Base-by-base conservation (phyloP, 2,888 invertebrate species). In the Nephrotoma flavescens region DNA sequence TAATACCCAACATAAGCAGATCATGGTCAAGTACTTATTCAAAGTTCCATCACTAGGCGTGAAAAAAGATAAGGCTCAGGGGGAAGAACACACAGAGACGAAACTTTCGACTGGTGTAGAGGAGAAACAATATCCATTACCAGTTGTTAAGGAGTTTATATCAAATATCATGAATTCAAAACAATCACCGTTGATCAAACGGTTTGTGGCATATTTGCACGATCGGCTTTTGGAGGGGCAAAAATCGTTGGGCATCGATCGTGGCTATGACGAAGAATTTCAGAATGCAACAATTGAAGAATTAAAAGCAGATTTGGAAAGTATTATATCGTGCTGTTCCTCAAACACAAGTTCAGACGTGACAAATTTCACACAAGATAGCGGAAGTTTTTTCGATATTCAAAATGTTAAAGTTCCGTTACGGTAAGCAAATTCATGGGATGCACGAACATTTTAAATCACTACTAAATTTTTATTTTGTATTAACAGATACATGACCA, bases 311-410 rank as follows among this genome's bases (percentile, higher is more conserved):
- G 91, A 91, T 83, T 87, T 91, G 0, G 89, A 89, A 83, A 91
- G 91, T 87, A 91, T 91, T n/a, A 90, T 91, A 87, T 89, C 90
- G 6, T 91, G 91, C 86, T 88, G 91, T 0, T 90, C 89, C 0
- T 91, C 91, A 2, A 87, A 91, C 0, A 90, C 90, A 57, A 91
- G 91, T 86, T 91, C 91, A 0, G 87, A 89, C 0, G 91, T 91
- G 86, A 91, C 91, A 0, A 91, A 91, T 88, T 89, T 91, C 0
- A 89, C 90, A 0, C 89, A 90, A 42, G 91, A 92, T 87, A 91
- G 91, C 86, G 91, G 91, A 11, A 92, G 91, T 86, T 91, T 89
- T 45, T 84, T 91, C 2, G 86, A 90, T 6, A 88, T 91, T 42
- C 90, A 90, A 47, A 90, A 90, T 0, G 89, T 89, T 45, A 91